phyloP scores from a whole-genome alignment of 2,888 invertebrate species.

The Dromius quadrimaculatus region DNA sequence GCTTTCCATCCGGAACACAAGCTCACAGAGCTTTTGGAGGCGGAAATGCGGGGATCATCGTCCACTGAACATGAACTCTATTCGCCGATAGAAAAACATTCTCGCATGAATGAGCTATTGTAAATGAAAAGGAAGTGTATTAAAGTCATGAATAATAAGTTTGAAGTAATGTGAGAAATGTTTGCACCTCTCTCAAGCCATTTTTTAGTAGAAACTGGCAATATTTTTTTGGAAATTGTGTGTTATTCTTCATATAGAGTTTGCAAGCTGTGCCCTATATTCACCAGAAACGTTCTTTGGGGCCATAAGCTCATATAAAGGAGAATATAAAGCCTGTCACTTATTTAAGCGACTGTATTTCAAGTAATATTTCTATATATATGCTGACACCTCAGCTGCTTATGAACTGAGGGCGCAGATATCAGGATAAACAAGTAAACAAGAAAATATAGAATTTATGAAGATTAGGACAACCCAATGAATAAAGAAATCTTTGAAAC shows the following conservation, averaged over 20 bases:
- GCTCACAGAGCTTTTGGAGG: not conserved
- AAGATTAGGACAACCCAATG: too few relatives aligned
- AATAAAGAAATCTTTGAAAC: too few relatives aligned
- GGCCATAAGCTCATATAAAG: conserved; percentile 32
- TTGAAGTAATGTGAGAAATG: too few relatives aligned
- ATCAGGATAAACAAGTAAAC: not conserved
- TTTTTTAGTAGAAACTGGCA: conserved; percentile 37
- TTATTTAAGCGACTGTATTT: conserved; percentile 32
- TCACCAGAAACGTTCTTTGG: conserved; percentile 20
- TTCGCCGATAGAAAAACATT: not conserved
- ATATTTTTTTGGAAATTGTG: conserved; percentile 38
- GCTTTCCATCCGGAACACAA: not conserved
- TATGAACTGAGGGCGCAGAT: conserved; percentile 11
- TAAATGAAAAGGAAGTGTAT: too few relatives aligned
- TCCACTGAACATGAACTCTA: not conserved
- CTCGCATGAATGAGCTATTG: too few relatives aligned
- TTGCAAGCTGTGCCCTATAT: conserved; percentile 17
- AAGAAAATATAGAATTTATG: conserved; percentile 3
- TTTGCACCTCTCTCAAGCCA: too few relatives aligned
- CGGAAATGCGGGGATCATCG: not conserved
- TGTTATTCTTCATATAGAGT: conserved; percentile 18
- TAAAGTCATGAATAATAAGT: too few relatives aligned
- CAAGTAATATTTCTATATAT: conserved; percentile 36
- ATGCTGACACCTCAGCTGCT: conserved; percentile 26
- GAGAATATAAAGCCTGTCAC: conserved; percentile 26